Percentiles rank a stretch among this genome's conserved stretches.
Conservation (phyloP, 2,888 invertebrate species). For the Glyphotaelius pellucidus region DNA sequence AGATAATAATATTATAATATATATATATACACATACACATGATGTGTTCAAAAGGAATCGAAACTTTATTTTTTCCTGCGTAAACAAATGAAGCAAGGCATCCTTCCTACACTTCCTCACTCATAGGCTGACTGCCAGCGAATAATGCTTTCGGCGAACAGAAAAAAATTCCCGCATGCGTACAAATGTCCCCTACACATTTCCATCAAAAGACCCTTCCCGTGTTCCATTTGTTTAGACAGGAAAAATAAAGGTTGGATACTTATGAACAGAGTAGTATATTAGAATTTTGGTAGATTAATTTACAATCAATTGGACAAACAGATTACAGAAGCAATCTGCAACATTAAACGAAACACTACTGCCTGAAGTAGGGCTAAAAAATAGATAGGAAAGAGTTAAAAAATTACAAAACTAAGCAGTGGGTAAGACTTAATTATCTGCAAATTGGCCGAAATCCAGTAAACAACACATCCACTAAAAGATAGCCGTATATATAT, state of each 20-base stretch:
- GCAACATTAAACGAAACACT: neutral
- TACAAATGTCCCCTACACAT: too few species aligned
- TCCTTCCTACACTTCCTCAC: too few species aligned
- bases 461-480: constrained; percentile 9
- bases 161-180: too few species aligned
- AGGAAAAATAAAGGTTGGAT: too few species aligned
- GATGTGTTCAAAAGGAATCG: too few species aligned
- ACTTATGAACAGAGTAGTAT: neutral
- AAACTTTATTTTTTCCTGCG: too few species aligned
- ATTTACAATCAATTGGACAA: neutral
- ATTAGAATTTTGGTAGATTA: neutral
- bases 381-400: constrained; percentile 5
- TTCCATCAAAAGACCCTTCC: too few species aligned
- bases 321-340: neutral
- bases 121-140: too few species aligned
- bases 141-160: too few species aligned
- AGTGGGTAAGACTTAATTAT: constrained; percentile 11
- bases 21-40: neutral
- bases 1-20: neutral
- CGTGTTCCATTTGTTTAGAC: too few species aligned
- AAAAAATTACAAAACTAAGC: constrained; percentile 27
- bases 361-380: constrained; percentile 26
- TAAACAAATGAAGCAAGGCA: too few species aligned
- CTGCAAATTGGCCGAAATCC: constrained; percentile 7
- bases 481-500: neutral